phyloP scores from a whole-genome alignment of 1,140 invertebrate genomes.

The Ctenoplectra terminalis region DNA sequence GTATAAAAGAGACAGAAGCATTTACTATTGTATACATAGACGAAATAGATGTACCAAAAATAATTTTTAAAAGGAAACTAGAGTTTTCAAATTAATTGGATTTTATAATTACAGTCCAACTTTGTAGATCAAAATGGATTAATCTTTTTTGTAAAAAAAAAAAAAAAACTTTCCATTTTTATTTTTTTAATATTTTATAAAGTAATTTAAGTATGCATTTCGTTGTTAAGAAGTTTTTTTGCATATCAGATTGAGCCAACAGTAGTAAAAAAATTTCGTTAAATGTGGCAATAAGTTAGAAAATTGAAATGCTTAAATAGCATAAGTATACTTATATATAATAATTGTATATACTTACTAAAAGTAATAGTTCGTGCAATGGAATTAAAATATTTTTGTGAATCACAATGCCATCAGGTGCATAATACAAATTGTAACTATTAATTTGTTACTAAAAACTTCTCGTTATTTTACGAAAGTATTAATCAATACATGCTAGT shows the following conservation, averaged over 20 bases:
- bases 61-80: not conserved
- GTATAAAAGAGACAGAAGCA: not conserved
- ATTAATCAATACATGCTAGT: not conserved
- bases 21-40: not conserved
- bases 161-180: not conserved
- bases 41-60: not conserved
- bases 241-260: conserved; percentile 9
- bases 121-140: conserved; percentile 19
- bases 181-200: conserved; percentile 10
- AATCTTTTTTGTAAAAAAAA: not conserved
- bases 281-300: conserved; percentile 1
- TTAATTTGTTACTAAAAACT: not conserved
- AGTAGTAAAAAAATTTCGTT: not conserved
- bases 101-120: not conserved
- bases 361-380: conserved; percentile 13
- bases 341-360: conserved; percentile 25
- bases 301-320: conserved; percentile 1
- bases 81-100: not conserved
- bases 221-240: conserved; percentile 1
- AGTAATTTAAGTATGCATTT: conserved; percentile 3
- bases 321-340: conserved; percentile 43
- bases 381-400: conserved; percentile 9
- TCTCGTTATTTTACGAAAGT: not conserved
- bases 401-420: not conserved
- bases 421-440: not conserved